A percentile compares a stretch with the other conserved stretches of the same genome.
Conservation (phyloP, 2,113 vertebrate genomes). For the Cebidichthys violaceus region DNA sequence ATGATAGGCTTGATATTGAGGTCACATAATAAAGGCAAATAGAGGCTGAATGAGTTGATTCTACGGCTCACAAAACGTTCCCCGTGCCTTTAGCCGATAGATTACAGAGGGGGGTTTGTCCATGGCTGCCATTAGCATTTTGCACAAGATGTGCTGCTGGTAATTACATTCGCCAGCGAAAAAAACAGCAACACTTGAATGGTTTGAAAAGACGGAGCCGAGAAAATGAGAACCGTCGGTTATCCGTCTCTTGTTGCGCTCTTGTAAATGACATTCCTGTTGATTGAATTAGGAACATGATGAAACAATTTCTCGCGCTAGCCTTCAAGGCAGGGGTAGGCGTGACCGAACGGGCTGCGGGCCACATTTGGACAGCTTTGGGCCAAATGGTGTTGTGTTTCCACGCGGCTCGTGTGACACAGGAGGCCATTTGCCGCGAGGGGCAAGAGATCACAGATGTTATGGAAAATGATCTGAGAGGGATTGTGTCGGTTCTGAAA, state of each 20-base stretch:
- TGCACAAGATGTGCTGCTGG: conserved; percentile 39
- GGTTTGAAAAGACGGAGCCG: conserved; percentile 30
- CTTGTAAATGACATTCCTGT: conserved; percentile 50
- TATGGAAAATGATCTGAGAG: conserved; percentile 58
- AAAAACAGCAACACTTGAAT: conserved; percentile 49
- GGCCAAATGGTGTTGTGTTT: conserved; percentile 69
- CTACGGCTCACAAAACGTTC: conserved; percentile 40
- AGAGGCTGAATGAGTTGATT: conserved; percentile 66
- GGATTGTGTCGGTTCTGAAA: conserved; percentile 22
- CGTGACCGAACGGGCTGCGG: conserved; percentile 51
- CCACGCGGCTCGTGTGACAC: conserved; percentile 60
- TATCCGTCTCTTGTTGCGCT: conserved; percentile 37
- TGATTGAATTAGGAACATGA: conserved; percentile 51
- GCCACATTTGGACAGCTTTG: conserved; percentile 69
- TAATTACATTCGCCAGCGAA: conserved; percentile 45
- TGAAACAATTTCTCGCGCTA: conserved; percentile 36
- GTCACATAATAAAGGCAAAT: conserved; percentile 69
- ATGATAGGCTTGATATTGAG: conserved; percentile 71
- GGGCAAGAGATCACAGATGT: conserved; percentile 49
- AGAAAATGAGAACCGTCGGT: conserved; percentile 21
- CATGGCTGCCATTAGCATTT: conserved; percentile 49
- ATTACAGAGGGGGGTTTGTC: conserved; percentile 43
- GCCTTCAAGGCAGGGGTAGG: conserved; percentile 21
- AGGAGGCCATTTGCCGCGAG: conserved; percentile 23
- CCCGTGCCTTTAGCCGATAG: not conserved